Evolutionary conservation across 1,140 invertebrate species (phyloP), one percentile per base, ranked within the genome.

Genomic region (Drosophila novamexicana): DNA sequence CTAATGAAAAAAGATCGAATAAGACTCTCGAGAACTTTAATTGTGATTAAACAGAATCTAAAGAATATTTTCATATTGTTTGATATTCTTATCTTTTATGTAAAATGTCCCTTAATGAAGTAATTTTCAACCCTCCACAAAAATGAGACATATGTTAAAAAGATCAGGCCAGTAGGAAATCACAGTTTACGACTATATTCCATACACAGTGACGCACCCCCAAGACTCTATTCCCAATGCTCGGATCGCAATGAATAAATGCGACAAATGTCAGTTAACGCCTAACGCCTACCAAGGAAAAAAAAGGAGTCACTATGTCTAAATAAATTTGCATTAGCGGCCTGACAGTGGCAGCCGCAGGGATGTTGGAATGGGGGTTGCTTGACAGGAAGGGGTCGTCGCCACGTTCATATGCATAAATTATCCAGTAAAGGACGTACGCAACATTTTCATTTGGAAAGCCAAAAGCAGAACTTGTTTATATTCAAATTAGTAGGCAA

Each of bases 401-500:
- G 29, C 42, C 34, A 45, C 42, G 56, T 59, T 59, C 42, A 59
- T 59, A 59, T 59, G 57, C 57, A 59, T 59, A 59, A 47, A 65
- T 50, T 77, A 59, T 72, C 63, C 44, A 47, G 62, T 37, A 54
- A 79, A 82, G 81, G 76, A 83, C 65, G 72, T 77, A 75, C 59
- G 81, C 77, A 74, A 84, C 81, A 80, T 81, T 84, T 77, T 78
- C 77, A 81, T 81, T 84, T 53, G 69, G 65, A 29, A 62, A 77
- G 68, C 70, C 68, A 69, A 76, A 80, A 71, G 78, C 65, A 85
- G 70, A 85, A 85, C 81, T 81, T 85, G 81, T 85, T 85, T 85
- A 85, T 85, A 85, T 85, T 85, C 81, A 85, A 85, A 85, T 85
- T 85, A 85, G 81, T 85, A 85, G 81, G 81, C 82, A 85, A 68